Conservation (phyloP, 2,797 vertebrate species). For the Denticeps clupeoides region DNA sequence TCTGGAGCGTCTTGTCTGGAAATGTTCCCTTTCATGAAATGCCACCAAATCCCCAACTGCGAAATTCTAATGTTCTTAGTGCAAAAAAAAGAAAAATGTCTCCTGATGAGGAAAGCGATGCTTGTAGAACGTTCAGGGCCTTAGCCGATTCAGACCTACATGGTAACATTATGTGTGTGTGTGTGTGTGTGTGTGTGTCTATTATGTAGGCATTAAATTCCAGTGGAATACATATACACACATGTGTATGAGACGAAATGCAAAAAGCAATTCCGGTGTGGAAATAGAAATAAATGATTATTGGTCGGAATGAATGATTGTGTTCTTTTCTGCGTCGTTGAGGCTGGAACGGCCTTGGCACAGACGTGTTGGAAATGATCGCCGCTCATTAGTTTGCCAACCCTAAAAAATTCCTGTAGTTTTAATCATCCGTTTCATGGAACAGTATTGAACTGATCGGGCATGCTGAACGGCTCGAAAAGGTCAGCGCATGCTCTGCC, state of each 20-base stretch:
- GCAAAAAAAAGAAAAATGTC: too few relatives aligned
- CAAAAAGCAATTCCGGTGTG: too few relatives aligned
- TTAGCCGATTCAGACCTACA: too few relatives aligned
- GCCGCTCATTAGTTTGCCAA: background rate
- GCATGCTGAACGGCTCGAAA: constrained; percentile 32
- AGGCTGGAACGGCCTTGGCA: constrained; percentile 32
- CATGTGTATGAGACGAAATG: too few relatives aligned
- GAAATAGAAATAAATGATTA: constrained; percentile 42
- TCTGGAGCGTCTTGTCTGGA: constrained; percentile 36
- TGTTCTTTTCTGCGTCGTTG: constrained; percentile 36
- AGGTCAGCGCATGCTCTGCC: constrained; percentile 40
- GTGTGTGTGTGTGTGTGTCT: background rate
- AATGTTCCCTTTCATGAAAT: constrained; percentile 46
- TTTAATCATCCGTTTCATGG: constrained; percentile 36
- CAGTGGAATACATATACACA: too few relatives aligned
- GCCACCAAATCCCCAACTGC: constrained; percentile 53
- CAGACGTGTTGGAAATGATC: constrained; percentile 12
- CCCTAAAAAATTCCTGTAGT: constrained; percentile 27
- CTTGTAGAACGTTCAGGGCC: too few relatives aligned
- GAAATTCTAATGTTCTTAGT: constrained; percentile 54
- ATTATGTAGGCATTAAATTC: too few relatives aligned
- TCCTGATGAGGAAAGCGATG: too few relatives aligned
- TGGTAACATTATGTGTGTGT: too few relatives aligned
- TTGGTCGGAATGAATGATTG: constrained; percentile 55
- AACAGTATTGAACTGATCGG: constrained; percentile 45